A percentile compares a stretch with the other conserved stretches of the same genome.
Conservation (phyloP, 2,888 invertebrate genomes). For the Nemotelus pantherinus region DNA sequence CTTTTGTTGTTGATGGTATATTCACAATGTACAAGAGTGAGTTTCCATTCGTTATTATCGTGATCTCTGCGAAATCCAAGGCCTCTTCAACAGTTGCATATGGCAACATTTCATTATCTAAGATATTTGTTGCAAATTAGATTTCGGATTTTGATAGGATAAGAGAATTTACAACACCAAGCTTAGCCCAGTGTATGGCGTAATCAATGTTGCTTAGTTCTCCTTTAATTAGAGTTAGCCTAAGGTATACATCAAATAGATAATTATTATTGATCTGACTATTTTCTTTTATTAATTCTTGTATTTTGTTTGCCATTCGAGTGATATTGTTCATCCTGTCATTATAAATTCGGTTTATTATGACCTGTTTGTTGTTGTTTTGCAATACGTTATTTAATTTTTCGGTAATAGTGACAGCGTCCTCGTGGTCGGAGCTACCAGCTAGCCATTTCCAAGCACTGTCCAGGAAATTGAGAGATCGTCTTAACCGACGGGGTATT, state of each 20-base stretch:
- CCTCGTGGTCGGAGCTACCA: slow-evolving; percentile 11
- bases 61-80: slow-evolving; percentile 52
- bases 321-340: slow-evolving; percentile 24
- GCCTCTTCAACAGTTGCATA: slow-evolving; percentile 51
- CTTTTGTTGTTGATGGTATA: slow-evolving; percentile 48
- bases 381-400: slow-evolving; percentile 12
- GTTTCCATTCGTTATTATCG: slow-evolving; percentile 49
- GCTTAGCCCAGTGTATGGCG: slow-evolving; percentile 51
- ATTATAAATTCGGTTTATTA: slow-evolving; percentile 2
- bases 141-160: slow-evolving; percentile 50
- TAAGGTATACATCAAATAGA: slow-evolving; percentile 40
- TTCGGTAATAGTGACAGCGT: slow-evolving; percentile 3
- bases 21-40: slow-evolving; percentile 51
- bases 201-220: slow-evolving; percentile 45
- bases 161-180: slow-evolving; percentile 49
- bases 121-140: slow-evolving; percentile 44
- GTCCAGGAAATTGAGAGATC: slow-evolving; percentile 9
- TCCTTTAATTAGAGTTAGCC: slow-evolving; percentile 39
- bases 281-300: slow-evolving; percentile 16
- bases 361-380: slow-evolving; percentile 19
- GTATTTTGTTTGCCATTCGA: slow-evolving; percentile 1
- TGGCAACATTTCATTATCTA: slow-evolving; percentile 48
- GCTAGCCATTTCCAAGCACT: slow-evolving; percentile 27
- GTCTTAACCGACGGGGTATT: not conserved
- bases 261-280: not conserved